phyloP scores from a whole-genome alignment of 2,888 invertebrate genomes.

The Scelioninae gen. 1 region DNA sequence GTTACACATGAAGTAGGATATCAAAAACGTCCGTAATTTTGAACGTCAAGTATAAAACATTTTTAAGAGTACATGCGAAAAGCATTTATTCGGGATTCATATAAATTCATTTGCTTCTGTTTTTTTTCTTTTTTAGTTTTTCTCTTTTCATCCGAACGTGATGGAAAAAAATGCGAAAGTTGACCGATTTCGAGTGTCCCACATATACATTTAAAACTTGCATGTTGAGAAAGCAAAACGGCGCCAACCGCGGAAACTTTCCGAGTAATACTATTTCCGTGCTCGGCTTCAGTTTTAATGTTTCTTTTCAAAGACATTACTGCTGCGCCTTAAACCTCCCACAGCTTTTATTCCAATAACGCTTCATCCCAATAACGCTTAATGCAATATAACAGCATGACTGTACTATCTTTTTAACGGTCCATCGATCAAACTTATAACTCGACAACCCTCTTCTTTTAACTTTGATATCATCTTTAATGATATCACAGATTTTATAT shows the following conservation, averaged over 20 bases:
- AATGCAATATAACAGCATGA: slow-evolving; percentile 49
- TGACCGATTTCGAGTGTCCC: slow-evolving; percentile 30
- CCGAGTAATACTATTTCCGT: slow-evolving; percentile 47
- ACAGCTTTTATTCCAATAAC: slow-evolving; percentile 48
- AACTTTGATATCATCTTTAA: slow-evolving; percentile 22
- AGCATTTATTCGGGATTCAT: no score
- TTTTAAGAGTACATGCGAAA: no score
- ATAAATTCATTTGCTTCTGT: no score
- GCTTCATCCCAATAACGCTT: slow-evolving; percentile 40
- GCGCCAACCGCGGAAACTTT: slow-evolving; percentile 47
- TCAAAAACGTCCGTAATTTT: no score
- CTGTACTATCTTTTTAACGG: slow-evolving; percentile 39
- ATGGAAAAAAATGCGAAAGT: slow-evolving; percentile 9
- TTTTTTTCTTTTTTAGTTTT: no score
- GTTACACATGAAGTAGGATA: no score
- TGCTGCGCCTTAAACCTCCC: slow-evolving; percentile 36
- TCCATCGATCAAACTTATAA: slow-evolving; percentile 51
- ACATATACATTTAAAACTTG: slow-evolving; percentile 1
- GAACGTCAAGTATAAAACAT: no score
- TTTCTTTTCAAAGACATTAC: slow-evolving; percentile 47
- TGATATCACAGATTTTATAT: slow-evolving; percentile 27
- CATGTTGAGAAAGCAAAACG: slow-evolving; percentile 29
- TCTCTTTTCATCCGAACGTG: not conserved
- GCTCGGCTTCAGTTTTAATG: slow-evolving; percentile 50
- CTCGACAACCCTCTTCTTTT: not conserved